These are phyloP conservation scores for Periophthalmus magnuspinnatus DNA, from an alignment of 2,797 vertebrate genomes.

Conservation along the genomic window DNA sequence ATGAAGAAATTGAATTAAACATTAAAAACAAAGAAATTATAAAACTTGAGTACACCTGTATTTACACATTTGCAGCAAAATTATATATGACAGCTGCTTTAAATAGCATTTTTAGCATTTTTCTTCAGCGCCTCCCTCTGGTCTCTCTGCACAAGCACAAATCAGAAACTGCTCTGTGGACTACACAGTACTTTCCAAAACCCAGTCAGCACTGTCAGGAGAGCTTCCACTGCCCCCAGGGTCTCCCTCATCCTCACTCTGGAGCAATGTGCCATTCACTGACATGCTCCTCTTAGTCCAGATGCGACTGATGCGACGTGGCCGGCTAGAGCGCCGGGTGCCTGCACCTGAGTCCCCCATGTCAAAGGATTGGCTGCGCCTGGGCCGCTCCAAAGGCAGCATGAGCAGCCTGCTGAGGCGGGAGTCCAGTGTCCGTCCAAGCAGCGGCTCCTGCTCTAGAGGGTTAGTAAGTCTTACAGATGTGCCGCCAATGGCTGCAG, in stretches of 20 bases:
- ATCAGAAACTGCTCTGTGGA: not conserved
- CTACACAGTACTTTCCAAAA: conserved; percentile 88
- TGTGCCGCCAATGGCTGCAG: conserved; percentile 47
- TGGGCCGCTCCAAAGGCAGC: conserved; percentile 87
- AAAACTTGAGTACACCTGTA: conserved; percentile 55
- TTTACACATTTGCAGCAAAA: conserved; percentile 28
- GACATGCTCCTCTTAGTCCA: conserved; percentile 96
- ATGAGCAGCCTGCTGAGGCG: conserved; percentile 85
- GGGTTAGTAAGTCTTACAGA: conserved; percentile 41
- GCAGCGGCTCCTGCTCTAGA: conserved; percentile 88
- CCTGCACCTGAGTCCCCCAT: conserved; percentile 80
- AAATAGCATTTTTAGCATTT: not conserved
- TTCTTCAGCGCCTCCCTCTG: not conserved
- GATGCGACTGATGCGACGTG: conserved; percentile 86
- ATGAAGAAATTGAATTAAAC: conserved; percentile 60
- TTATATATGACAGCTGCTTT: not conserved
- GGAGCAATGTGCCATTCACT: conserved; percentile 90
- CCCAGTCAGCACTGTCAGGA: conserved; percentile 87
- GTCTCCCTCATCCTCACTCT: conserved; percentile 85
- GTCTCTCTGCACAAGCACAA: conserved; percentile 1
- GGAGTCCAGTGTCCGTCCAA: conserved; percentile 83
- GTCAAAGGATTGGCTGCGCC: conserved; percentile 93
- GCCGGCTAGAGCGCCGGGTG: conserved; percentile 79
- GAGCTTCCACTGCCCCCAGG: conserved; percentile 80
- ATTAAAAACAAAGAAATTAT: conserved; percentile 20